Conservation (phyloP, 1,140 invertebrate genomes). For the Conus ventricosus region DNA sequence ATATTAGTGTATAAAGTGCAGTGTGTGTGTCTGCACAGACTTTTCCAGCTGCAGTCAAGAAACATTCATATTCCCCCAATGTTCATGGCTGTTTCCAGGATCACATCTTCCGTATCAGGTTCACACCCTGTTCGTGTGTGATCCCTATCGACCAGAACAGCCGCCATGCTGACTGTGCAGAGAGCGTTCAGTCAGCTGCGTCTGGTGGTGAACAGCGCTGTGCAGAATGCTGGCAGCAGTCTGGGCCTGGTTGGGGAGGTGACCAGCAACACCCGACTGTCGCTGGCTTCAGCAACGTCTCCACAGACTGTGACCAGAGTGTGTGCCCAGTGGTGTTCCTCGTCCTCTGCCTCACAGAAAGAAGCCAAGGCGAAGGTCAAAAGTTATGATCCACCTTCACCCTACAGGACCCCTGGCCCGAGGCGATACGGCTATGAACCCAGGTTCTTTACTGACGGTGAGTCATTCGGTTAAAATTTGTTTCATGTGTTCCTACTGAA, state of each 20-base stretch:
- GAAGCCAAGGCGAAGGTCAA: neutral
- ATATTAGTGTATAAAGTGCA: too few species aligned
- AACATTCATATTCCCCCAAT: too few species aligned
- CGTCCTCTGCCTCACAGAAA: neutral
- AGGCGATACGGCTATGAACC: constrained; percentile 54
- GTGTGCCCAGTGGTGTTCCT: neutral
- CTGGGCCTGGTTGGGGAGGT: neutral
- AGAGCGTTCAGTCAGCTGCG: constrained; percentile 28
- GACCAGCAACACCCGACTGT: neutral
- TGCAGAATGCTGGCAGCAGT: neutral
- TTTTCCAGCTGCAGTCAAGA: too few species aligned
- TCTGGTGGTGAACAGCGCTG: neutral
- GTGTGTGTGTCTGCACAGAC: too few species aligned
- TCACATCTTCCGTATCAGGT: too few species aligned
- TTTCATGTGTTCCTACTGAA: too few species aligned
- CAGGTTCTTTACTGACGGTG: constrained; percentile 54
- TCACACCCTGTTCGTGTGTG: too few species aligned
- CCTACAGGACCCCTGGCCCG: constrained; percentile 55
- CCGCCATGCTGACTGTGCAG: constrained; percentile 7
- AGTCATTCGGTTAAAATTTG: constrained; percentile 14
- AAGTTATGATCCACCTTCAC: constrained; percentile 42
- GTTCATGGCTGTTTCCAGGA: too few species aligned
- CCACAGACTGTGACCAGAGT: constrained; percentile 8
- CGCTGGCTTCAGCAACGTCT: neutral
- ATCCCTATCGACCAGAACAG: too few species aligned